Evolutionary conservation across 2,888 invertebrate genomes (phyloP).

Genomic region (Meliscaeva auricollis): DNA sequence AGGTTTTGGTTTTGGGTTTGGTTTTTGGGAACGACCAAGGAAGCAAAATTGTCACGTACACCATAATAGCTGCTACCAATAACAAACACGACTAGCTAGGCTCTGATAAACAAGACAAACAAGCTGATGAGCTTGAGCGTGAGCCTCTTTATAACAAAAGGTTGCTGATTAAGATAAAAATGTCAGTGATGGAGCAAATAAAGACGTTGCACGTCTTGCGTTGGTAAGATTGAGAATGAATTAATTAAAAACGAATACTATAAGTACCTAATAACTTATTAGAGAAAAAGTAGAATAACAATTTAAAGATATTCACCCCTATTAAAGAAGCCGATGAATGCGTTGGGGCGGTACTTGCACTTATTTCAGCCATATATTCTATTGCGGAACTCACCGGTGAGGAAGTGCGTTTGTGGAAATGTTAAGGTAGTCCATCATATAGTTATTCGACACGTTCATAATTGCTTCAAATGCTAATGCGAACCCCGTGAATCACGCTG

Average conservation of each 20-base stretch:
- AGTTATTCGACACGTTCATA: no score
- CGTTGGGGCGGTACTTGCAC: no score
- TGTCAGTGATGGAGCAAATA: constrained; percentile 5
- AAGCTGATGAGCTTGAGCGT: not conserved
- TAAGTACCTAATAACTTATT: no score
- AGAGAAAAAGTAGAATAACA: not conserved
- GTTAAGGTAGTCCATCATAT: no score
- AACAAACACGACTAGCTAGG: constrained; percentile 14
- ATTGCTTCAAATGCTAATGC: no score
- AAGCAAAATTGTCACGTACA: constrained; percentile 17
- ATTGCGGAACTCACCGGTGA: no score
- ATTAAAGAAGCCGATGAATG: no score
- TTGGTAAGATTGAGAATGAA: constrained; percentile 7
- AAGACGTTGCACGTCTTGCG: constrained; percentile 1
- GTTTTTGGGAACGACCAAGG: not conserved
- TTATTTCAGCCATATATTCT: no score
- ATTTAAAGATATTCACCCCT: not conserved
- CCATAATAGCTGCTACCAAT: not conserved
- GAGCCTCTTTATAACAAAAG: not conserved
- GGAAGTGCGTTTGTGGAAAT: no score
- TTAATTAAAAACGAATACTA: not conserved
- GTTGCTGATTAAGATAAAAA: constrained; percentile 9
- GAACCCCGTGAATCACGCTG: no score
- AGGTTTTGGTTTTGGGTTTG: not conserved
- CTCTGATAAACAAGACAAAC: constrained; percentile 12